phyloP scores from a whole-genome alignment of 2,888 invertebrate species.

The Limnephilus auricula region DNA sequence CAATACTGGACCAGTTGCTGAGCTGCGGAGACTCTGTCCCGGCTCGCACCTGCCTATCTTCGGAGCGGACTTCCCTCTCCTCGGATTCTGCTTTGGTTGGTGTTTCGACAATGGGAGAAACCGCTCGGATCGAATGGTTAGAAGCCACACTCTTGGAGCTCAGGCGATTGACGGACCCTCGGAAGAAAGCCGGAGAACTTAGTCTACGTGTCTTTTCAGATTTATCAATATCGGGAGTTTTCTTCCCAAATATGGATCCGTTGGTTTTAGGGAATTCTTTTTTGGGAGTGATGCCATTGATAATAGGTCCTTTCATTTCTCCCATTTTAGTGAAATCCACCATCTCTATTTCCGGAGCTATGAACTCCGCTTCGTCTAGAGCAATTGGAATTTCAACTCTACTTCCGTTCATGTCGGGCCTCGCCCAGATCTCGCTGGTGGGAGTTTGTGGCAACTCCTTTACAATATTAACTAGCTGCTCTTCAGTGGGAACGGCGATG shows the following conservation, averaged over 20 bases:
- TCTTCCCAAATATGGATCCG: conserved; percentile 75
- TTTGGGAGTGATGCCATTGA: conserved; percentile 68
- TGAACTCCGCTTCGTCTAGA: conserved; percentile 78
- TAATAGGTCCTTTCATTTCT: conserved; percentile 50
- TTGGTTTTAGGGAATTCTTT: conserved; percentile 74
- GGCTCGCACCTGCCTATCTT: conserved; percentile 70
- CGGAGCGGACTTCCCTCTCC: conserved; percentile 45
- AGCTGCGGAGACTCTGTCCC: conserved; percentile 75
- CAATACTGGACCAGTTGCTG: conserved; percentile 76
- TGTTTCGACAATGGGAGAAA: conserved; percentile 44
- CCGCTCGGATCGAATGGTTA: background rate
- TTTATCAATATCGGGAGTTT: conserved; percentile 72
- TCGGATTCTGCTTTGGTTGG: background rate
- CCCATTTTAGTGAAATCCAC: conserved; percentile 71
- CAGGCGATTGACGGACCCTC: conserved; percentile 77
- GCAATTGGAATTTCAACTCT: conserved; percentile 77
- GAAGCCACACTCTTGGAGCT: conserved; percentile 71
- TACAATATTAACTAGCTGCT: conserved; percentile 29
- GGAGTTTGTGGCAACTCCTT: conserved; percentile 67
- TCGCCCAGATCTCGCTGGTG: conserved; percentile 70
- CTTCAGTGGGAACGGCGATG: conserved; percentile 56
- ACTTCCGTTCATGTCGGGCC: conserved; percentile 72
- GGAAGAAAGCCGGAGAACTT: conserved; percentile 80
- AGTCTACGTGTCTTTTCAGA: conserved; percentile 77
- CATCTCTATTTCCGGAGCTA: conserved; percentile 75